Conservation (phyloP, 2,113 vertebrate species). For the Notarius quadriscutis region DNA sequence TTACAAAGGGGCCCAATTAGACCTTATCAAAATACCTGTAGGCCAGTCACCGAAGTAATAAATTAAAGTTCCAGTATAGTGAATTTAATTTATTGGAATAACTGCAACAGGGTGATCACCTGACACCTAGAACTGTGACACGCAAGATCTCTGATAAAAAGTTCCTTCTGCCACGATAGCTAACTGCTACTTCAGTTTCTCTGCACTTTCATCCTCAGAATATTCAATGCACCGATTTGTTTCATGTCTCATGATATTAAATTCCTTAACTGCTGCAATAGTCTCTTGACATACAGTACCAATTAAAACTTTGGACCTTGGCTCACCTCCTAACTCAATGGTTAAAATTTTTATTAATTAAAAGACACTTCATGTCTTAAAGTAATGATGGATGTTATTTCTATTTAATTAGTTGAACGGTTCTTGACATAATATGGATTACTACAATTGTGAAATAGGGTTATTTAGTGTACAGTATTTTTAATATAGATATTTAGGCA, state of each 20-base stretch:
- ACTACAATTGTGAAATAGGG: too few relatives aligned
- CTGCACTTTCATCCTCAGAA: neutral
- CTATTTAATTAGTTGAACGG: too few relatives aligned
- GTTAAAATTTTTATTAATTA: too few relatives aligned
- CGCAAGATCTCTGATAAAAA: neutral
- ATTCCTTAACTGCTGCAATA: neutral
- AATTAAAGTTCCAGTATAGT: neutral
- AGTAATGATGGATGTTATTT: too few relatives aligned
- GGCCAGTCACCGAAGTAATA: neutral
- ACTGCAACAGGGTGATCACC: neutral
- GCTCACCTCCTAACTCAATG: too few relatives aligned
- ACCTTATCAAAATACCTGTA: neutral
- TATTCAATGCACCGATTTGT: neutral
- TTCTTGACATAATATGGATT: too few relatives aligned
- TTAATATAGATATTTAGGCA: too few relatives aligned
- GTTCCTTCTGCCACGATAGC: neutral
- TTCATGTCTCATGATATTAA: neutral
- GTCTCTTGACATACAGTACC: neutral
- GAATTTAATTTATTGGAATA: neutral
- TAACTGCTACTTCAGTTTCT: neutral
- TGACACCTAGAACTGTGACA: neutral
- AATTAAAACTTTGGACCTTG: too few relatives aligned
- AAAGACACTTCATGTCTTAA: too few relatives aligned
- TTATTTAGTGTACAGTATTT: too few relatives aligned
- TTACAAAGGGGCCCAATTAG: neutral